Evolutionary conservation across 2,797 vertebrate species (phyloP).

Genomic region (Capromys pilorides): DNA sequence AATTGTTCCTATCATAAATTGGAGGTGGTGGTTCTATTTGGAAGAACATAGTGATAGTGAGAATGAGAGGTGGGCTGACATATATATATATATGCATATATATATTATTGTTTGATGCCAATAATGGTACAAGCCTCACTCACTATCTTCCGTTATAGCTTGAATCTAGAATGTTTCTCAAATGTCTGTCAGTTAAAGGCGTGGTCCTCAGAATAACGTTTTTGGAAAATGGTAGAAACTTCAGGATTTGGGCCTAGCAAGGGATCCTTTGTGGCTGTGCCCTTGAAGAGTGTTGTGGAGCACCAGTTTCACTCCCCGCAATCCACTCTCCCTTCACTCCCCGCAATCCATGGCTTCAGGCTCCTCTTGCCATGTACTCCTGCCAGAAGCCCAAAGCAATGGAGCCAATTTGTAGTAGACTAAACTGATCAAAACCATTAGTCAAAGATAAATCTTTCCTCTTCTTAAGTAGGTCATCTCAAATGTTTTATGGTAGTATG

Average conservation of each 20-base stretch:
- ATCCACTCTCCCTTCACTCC: neutral
- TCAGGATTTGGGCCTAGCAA: neutral
- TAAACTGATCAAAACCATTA: neutral
- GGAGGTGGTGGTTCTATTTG: neutral
- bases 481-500: neutral
- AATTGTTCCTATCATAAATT: neutral
- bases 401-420: too few species aligned
- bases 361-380: neutral
- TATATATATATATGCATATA: too few species aligned
- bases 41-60: neutral
- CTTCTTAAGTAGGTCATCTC: neutral
- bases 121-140: too few species aligned
- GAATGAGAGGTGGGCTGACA: neutral
- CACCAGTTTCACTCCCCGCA: too few species aligned
- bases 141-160: neutral
- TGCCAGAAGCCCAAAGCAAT: neutral
- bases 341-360: neutral
- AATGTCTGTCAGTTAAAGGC: neutral
- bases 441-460: neutral
- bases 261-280: neutral
- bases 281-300: neutral
- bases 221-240: neutral
- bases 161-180: neutral
- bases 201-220: neutral
- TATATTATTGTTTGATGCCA: neutral